A percentile compares a stretch with the other conserved stretches of the same genome.
These are phyloP conservation scores for Solenodon paradoxus DNA, from an alignment of 2,113 vertebrate genomes.

Conservation along the genomic window DNA sequence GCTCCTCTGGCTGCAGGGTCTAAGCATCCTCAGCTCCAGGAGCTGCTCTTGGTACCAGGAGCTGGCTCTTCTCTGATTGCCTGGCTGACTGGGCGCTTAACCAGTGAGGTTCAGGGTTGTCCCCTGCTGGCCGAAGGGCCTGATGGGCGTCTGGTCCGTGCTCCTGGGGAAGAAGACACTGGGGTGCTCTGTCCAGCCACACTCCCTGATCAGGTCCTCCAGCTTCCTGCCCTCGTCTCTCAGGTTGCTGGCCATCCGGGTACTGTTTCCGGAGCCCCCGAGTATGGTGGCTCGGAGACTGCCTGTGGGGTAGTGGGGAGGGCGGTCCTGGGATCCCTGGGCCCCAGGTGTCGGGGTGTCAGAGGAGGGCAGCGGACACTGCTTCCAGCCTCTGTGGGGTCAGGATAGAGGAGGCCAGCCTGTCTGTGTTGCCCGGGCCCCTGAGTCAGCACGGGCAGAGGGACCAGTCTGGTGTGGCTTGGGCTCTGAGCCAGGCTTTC, in stretches of 20 bases:
- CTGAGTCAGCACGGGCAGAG: background rate
- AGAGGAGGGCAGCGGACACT: background rate
- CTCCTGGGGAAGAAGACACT: background rate
- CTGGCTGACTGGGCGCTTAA: background rate
- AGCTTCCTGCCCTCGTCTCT: background rate
- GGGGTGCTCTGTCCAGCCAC: background rate
- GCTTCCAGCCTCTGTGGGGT: no score
- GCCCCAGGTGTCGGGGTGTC: background rate
- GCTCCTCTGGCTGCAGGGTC: no score
- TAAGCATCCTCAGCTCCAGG: no score
- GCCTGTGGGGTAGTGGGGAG: background rate
- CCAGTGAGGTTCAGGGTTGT: background rate
- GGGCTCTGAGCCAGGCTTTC: background rate
- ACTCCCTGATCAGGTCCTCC: rapidly evolving
- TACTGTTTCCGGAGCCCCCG: background rate
- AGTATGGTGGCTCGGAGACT: background rate
- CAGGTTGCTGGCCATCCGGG: background rate
- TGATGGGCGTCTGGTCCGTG: background rate
- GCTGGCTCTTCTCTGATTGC: conserved; percentile 39
- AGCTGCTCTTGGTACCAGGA: background rate
- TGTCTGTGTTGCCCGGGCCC: background rate
- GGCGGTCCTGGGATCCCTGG: background rate
- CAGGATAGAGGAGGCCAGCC: background rate
- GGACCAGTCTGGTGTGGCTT: background rate
- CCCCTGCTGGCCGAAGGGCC: background rate